Base-by-base conservation (phyloP, 2,888 invertebrate genomes). In the Yponomeuta sedellus region DNA sequence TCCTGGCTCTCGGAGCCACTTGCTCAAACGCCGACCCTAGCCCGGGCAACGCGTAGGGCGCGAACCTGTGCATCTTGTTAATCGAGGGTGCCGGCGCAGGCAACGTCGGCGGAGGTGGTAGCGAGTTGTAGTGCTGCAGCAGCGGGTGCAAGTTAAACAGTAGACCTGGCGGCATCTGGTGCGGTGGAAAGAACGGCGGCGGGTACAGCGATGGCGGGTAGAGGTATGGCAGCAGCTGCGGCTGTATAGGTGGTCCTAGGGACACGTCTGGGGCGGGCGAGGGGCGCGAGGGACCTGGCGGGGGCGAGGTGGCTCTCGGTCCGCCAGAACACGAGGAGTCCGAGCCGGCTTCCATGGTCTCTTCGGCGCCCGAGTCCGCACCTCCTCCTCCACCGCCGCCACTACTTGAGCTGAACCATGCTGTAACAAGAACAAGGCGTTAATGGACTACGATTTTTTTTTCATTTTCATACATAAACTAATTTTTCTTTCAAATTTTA, bases 231-330 rank as follows among this genome's bases (percentile, higher is more conserved):
- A 98, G 95, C 52, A 97, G 94, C 65, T 97, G 97, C 62, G 97
- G 97, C 79, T 98, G 98, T 63, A 97, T 95, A 62, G 97, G 97
- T 58, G 98, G 98, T 65, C 98, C 98, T 58, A 98, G 96, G 44
- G 97, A 97, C 70, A 98, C 97, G 89, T 98, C 98, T 22, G 98
- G 98, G 70, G 97, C 95, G 0, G 97, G 97, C 71, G 96, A 96
- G 72, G 94, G 87, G 68, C 91, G 75, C 71, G 93, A 93, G n/a
- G 94, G 93, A 0, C 93, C 92, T 10, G 89, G 77, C n/a, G 90
- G 80, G 71, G 92, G 88, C 72, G 93, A 84, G 86, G 93, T 73
- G 79, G 93, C 77, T 77, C 83, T 90, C 73, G 78, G 91, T 73
- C 88, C 94, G 84, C 95, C 95, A 10, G 95, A 95, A 81, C 95